phyloP scores from a whole-genome alignment of 2,113 vertebrate species.

The Cavia porcellus region DNA sequence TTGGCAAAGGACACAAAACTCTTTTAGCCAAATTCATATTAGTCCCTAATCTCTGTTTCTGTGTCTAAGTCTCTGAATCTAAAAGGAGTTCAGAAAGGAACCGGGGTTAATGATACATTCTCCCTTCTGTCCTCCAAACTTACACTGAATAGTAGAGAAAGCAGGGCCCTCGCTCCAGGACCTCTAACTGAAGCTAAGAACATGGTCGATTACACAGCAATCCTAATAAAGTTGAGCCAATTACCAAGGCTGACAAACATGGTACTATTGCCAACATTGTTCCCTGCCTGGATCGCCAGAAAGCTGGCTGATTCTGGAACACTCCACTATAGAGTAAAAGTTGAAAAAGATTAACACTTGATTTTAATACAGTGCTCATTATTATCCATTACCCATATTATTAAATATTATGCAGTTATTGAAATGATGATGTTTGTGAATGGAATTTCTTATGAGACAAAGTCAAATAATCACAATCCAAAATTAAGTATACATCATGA shows the following conservation, averaged over 20 bases:
- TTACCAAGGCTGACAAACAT: background rate
- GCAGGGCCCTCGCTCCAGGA: background rate
- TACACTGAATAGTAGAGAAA: background rate
- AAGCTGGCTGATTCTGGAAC: background rate
- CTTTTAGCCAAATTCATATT: background rate
- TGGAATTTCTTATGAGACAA: background rate
- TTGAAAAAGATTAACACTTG: background rate
- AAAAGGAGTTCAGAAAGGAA: constrained; percentile 19
- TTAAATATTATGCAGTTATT: background rate
- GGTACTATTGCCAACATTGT: background rate
- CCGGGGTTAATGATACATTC: background rate
- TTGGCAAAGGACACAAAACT: background rate
- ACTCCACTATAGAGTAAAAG: background rate
- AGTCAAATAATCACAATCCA: background rate
- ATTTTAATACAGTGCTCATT: background rate
- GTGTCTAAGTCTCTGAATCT: background rate
- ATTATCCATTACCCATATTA: background rate
- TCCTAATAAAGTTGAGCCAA: background rate
- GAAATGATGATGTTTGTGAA: constrained; percentile 26
- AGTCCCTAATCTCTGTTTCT: background rate
- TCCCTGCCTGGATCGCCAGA: background rate
- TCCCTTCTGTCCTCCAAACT: background rate
- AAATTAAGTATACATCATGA: constrained; percentile 47
- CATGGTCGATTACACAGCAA: background rate
- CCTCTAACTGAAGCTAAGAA: background rate